These are phyloP conservation scores for Pocillopora verrucosa DNA, from an alignment of 64 coral and sea anemone species.

Conservation along the genomic window DNA sequence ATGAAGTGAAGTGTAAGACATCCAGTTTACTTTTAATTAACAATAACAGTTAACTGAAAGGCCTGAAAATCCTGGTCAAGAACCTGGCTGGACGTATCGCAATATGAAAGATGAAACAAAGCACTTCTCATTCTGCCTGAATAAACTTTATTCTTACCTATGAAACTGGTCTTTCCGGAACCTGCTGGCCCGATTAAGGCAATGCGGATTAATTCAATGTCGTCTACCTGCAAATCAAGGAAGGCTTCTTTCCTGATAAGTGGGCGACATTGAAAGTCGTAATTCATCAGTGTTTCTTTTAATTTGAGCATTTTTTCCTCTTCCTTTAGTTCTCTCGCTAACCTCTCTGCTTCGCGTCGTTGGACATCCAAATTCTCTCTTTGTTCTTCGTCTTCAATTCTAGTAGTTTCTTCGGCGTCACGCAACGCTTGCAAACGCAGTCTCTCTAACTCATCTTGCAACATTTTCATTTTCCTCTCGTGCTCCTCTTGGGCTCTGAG, in stretches of 20 bases:
- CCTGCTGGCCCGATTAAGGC: constrained; percentile 72
- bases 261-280: constrained; percentile 47
- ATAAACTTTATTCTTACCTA: constrained; percentile 45
- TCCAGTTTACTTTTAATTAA: too few species aligned
- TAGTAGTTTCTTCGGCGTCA: background rate
- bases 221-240: constrained; percentile 42
- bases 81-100: too few species aligned
- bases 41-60: too few species aligned
- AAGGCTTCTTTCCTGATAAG: constrained; percentile 17
- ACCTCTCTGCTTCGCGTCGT: background rate
- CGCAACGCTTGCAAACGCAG: background rate
- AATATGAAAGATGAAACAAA: background rate
- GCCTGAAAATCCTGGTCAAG: too few species aligned
- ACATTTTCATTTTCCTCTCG: background rate
- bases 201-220: constrained; percentile 63
- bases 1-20: too few species aligned
- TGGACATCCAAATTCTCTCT: background rate
- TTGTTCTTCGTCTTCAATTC: background rate
- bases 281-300: constrained; percentile 46
- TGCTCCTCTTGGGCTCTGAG: constrained; percentile 34
- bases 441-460: background rate
- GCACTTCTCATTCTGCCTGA: background rate
- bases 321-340: background rate
- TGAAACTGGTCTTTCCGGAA: constrained; percentile 76
- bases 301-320: background rate